Evolutionary conservation across 1,140 invertebrate species (phyloP).

Genomic region (Triops longicaudatus): DNA sequence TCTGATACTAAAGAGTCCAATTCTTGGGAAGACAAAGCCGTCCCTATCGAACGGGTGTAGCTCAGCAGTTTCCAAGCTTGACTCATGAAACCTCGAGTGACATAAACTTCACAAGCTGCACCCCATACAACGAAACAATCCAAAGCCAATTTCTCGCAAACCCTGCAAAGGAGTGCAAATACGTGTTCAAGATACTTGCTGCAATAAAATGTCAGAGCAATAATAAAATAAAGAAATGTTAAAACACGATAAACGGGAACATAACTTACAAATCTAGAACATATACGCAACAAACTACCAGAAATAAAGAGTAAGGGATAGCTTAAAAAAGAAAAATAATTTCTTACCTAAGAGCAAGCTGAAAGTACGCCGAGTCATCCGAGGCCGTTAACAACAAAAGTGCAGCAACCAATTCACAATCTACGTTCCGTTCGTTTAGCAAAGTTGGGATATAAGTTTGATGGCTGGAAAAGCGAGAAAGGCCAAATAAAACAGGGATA

Average conservation of each 20-base stretch:
- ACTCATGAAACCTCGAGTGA: not conserved
- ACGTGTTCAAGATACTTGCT: not conserved
- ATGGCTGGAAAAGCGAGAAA: not conserved
- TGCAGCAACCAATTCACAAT: not conserved
- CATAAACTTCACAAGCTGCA: not conserved
- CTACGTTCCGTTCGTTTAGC: not conserved
- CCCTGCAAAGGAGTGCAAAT: not conserved
- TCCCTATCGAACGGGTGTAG: not conserved
- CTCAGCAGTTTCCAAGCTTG: not conserved
- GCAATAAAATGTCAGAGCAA: no score
- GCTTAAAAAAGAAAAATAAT: not conserved
- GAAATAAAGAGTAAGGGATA: no score
- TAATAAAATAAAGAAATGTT: no score
- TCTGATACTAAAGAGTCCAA: not conserved
- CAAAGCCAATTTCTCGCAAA: not conserved
- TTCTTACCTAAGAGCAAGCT: not conserved
- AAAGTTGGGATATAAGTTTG: not conserved
- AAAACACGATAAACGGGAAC: no score
- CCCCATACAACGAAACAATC: not conserved
- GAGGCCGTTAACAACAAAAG: not conserved
- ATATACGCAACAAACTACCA: no score
- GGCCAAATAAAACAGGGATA: not conserved
- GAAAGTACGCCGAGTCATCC: not conserved
- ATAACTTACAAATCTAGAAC: no score
- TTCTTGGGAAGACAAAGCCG: slow-evolving; percentile 1